Percentiles rank a stretch among this genome's conserved stretches.
These are phyloP conservation scores for Amphilophus citrinellus DNA, from an alignment of 2,113 vertebrate genomes.

Conservation along the genomic window DNA sequence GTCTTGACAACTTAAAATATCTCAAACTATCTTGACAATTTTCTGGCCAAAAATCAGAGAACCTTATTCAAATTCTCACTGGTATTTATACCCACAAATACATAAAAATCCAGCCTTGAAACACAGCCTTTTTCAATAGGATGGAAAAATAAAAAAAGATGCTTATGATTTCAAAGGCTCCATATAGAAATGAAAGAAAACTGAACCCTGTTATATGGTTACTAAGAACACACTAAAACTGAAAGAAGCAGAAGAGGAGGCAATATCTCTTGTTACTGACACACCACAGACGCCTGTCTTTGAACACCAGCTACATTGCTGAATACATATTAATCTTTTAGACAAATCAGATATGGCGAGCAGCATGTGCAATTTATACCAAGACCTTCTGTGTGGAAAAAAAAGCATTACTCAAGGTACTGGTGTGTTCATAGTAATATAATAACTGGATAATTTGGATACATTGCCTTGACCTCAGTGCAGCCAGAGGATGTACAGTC, in stretches of 20 bases:
- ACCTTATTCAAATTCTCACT: not conserved
- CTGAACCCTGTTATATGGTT: not conserved
- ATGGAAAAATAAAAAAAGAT: not conserved
- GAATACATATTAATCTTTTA: too few relatives aligned
- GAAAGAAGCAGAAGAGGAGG: not conserved
- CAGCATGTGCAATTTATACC: not conserved
- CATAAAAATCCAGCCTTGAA: not conserved
- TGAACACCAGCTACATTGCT: too few relatives aligned
- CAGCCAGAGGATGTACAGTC: constrained; percentile 39
- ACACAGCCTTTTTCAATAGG: not conserved
- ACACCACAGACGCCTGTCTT: too few relatives aligned
- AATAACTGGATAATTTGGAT: not conserved
- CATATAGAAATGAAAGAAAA: not conserved
- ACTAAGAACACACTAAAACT: not conserved
- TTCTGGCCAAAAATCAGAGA: not conserved
- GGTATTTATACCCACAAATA: not conserved
- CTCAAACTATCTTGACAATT: not conserved
- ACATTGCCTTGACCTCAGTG: constrained; percentile 31
- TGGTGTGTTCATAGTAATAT: not conserved
- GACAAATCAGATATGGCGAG: not conserved
- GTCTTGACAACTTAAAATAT: not conserved
- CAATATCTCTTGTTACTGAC: not conserved
- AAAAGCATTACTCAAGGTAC: not conserved
- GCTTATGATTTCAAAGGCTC: not conserved
- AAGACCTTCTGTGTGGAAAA: not conserved